Evolutionary conservation across 1,140 invertebrate species (phyloP).

Genomic region (Charaxes varanes): DNA sequence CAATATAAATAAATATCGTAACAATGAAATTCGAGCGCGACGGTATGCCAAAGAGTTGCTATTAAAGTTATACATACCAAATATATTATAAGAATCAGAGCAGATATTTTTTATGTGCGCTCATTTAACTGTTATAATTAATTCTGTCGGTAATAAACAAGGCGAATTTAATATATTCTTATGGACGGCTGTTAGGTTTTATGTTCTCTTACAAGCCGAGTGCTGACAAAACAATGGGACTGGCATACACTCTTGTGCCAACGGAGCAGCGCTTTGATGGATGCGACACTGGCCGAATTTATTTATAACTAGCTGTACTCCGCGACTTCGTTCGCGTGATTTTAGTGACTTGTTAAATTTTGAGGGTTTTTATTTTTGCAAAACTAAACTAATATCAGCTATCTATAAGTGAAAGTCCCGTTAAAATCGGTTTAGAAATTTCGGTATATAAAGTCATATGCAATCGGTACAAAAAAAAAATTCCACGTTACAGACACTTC

Average conservation of each 20-base stretch:
- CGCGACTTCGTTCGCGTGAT: too few species aligned
- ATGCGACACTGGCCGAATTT: constrained; percentile 14
- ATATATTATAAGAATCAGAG: constrained; percentile 24
- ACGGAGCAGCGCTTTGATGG: constrained; percentile 22
- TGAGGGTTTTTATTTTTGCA: too few species aligned
- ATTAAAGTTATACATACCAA: constrained; percentile 11
- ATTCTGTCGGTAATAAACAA: constrained; percentile 58
- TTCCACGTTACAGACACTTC: too few species aligned
- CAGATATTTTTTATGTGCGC: constrained; percentile 41
- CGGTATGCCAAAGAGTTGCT: constrained; percentile 7
- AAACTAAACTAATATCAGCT: too few species aligned
- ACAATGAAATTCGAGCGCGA: not conserved
- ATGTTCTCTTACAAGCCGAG: constrained; percentile 44
- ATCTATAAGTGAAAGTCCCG: too few species aligned
- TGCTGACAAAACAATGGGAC: constrained; percentile 54
- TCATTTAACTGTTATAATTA: constrained; percentile 68
- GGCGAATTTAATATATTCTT: constrained; percentile 55
- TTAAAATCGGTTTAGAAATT: too few species aligned
- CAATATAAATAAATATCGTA: too few species aligned
- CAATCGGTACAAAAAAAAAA: too few species aligned
- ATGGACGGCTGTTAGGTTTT: constrained; percentile 57
- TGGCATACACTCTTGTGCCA: constrained; percentile 13
- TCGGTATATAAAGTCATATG: too few species aligned
- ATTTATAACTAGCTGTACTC: too few species aligned
- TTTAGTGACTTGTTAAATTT: too few species aligned